Base-by-base conservation (phyloP, 2,113 vertebrate species). In the Pungitius pungitius region DNA sequence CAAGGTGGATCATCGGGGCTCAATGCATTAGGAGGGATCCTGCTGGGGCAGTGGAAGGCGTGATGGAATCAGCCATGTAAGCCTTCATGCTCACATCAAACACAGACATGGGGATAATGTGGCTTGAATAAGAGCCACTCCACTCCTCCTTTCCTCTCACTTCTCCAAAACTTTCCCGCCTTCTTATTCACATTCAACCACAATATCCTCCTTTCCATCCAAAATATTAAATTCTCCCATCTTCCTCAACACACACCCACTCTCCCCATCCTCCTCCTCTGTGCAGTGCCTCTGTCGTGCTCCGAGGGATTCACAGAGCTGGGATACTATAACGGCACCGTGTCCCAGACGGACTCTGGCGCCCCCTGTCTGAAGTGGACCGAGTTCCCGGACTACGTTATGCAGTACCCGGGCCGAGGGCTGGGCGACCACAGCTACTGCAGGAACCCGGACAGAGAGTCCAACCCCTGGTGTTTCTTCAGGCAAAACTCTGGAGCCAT, bases 381-480 rank as follows among this genome's bases (percentile, higher is more conserved):
- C 0, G 95, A 96, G 78, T 97, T 97, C 75, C 96, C 96, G 0
- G 96, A 97, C 88, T 97, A 97, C 0, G 88, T 96, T 6, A 94
- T 94, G 93, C 96, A 96, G 89, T 97, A 97, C 80, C 96, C 96
- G 13, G 94, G 93, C n/a, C 91, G 92, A 20, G 96, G 96, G 15
- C 85, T 97, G 66, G 96, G 96, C 1, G 93, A 95, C 78, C 96
- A 97, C 92, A 96, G 91, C 85, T 94, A 93, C 89, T 97, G 96
- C 93, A 93, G 96, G 83, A 97, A 95, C 91, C 96, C 96, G 0
- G 96, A 97, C 0, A 93, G 95, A 0, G 95, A 95, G 75, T 77
- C 84, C 18, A 93, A 90, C 2, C 96, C 96, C 10, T 97, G 96
- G 96, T 97, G 96, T 82, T 97, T 97, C 91, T 96, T 95, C 86